Base-by-base conservation (phyloP, 2,113 vertebrate species). In the Zootoca vivipara region DNA sequence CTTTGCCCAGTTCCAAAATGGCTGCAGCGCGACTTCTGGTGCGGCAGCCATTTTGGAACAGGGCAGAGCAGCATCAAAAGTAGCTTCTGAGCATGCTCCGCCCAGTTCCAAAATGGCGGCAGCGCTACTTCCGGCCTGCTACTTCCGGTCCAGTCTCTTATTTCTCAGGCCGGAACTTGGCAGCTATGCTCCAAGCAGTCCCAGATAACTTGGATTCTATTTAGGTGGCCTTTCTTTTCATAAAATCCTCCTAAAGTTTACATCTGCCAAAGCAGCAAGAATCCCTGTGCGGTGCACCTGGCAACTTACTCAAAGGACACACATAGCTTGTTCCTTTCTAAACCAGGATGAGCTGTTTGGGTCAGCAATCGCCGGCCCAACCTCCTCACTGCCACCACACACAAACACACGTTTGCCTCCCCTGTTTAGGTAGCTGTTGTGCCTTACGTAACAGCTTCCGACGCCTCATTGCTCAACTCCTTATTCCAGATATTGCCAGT, bases 381-480 rank as follows among this genome's bases (percentile, higher is more conserved):
- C 30, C 6, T 64, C 20, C 16, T 1, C 42, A 24, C 38, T 3
- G 3, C 38, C 38, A 2, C 46, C 1, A 9, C 46, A 52, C 9
- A 62, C 58, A 62, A 15, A 62, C 18, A 46, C 67, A 65, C 80
- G 3, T 33, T 80, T 58, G 83, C 67, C 38, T 52, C 42, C 92
- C 87, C 70, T 20, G 89, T 5, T 91, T 92, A 89, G 92, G 78
- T 94, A 94, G 92, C 92, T 92, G 89, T 85, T 92, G 89, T 85
- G 82, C 72, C 24, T 96, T 94, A 95, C 62, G 40, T 91, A 95
- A 95, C 78, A 74, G 87, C 86, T 70, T 67, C 83, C 40, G 67
- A 33, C 0, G 12, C 92, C 88, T 89, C 91, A 90, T 83, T 90
- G 86, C 85, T 82, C 88, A 15, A 93, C 92, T 85, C 88, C 78